These are phyloP conservation scores for Phyllotreta cruciferae DNA, from an alignment of 2,888 invertebrate species.

Conservation along the genomic window DNA sequence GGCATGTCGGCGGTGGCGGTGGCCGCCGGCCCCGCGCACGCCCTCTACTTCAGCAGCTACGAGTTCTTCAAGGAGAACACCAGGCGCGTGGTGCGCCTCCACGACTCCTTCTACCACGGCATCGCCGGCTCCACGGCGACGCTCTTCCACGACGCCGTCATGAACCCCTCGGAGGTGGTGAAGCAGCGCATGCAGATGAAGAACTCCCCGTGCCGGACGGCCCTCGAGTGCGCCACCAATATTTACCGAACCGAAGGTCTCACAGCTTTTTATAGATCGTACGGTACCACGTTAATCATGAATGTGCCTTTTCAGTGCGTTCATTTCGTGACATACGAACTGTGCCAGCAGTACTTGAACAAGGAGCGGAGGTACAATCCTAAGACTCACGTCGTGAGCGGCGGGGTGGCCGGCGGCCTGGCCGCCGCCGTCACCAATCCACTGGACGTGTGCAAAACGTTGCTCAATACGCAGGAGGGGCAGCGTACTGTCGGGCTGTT, in stretches of 20 bases:
- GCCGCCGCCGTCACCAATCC: slow-evolving; percentile 13
- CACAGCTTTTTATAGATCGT: slow-evolving; percentile 11
- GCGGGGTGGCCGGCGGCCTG: slow-evolving; percentile 11
- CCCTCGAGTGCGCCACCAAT: not conserved
- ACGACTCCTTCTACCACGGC: slow-evolving; percentile 5
- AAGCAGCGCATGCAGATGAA: slow-evolving; percentile 15
- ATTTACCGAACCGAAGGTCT: slow-evolving; percentile 9
- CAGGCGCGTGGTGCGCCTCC: not conserved
- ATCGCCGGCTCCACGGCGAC: slow-evolving; percentile 7
- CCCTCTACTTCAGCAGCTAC: slow-evolving; percentile 9
- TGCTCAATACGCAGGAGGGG: slow-evolving; percentile 11
- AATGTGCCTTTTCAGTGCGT: slow-evolving; percentile 15
- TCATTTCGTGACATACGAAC: slow-evolving; percentile 14
- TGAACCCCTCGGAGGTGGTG: slow-evolving; percentile 10
- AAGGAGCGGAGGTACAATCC: slow-evolving; percentile 10
- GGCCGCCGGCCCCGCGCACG: slow-evolving; percentile 10
- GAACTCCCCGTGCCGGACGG: slow-evolving; percentile 1
- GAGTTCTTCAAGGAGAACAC: slow-evolving; percentile 7
- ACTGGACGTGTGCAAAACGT: slow-evolving; percentile 12
- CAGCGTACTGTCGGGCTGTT: not conserved
- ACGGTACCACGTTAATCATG: slow-evolving; percentile 8
- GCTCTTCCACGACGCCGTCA: slow-evolving; percentile 9
- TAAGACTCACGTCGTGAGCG: slow-evolving; percentile 7
- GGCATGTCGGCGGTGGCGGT: slow-evolving; percentile 8
- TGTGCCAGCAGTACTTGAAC: slow-evolving; percentile 4